These are phyloP conservation scores for Stenichneumon culpator DNA, from an alignment of 2,888 invertebrate genomes.

Conservation along the genomic window DNA sequence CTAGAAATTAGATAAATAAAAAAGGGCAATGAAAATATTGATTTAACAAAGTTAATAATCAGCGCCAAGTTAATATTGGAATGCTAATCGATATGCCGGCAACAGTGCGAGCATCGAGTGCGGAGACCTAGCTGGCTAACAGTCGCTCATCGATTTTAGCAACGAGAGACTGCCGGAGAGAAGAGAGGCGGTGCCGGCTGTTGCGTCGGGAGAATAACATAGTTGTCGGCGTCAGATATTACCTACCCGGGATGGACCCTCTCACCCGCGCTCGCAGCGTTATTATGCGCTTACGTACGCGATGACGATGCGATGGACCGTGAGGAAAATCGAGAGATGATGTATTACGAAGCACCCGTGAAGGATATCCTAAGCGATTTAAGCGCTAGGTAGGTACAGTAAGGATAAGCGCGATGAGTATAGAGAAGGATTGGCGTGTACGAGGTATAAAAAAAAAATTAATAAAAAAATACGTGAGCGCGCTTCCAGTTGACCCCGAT, in stretches of 20 bases:
- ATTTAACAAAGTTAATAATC: background rate
- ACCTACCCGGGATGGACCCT: conserved; percentile 7
- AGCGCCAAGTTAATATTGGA: background rate
- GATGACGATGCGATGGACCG: conserved; percentile 24
- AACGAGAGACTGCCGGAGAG: background rate
- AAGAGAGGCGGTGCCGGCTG: conserved; percentile 14
- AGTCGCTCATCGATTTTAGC: conserved; percentile 37
- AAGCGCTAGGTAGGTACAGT: conserved; percentile 2
- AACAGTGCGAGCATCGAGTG: background rate
- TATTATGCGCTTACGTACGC: conserved; percentile 6
- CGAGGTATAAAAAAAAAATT: background rate
- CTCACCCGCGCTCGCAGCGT: conserved; percentile 25
- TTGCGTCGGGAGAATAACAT: conserved; percentile 29
- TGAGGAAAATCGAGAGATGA: conserved; percentile 26
- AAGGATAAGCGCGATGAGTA: conserved; percentile 29
- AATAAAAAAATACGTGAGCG: conserved; percentile 44
- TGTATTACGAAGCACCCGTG: conserved; percentile 19
- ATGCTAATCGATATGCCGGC: background rate
- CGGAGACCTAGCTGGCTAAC: conserved; percentile 22
- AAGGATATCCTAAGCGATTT: conserved; percentile 12
- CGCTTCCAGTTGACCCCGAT: conserved; percentile 71
- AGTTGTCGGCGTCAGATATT: conserved; percentile 47
- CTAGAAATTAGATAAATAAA: background rate
- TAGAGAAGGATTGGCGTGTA: background rate
- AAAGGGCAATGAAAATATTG: background rate